Percentiles rank a stretch among this genome's conserved stretches.
Conservation (phyloP, 2,113 vertebrate genomes). For the Anguilla japonica region DNA sequence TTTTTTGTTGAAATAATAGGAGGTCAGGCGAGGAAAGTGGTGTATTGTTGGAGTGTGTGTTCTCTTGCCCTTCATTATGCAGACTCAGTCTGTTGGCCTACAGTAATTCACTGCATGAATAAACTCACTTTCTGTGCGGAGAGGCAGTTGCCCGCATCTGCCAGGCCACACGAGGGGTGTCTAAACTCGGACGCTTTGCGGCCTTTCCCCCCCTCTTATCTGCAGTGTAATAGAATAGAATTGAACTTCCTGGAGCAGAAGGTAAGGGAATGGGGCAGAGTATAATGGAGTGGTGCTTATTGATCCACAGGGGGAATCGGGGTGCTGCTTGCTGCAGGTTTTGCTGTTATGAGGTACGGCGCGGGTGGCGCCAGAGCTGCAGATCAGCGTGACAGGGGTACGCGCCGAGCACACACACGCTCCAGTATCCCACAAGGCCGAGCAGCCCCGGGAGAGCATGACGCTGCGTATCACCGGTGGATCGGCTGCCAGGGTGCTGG, state of each 20-base stretch:
- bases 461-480: too few species aligned
- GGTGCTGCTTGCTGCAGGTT: neutral
- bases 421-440: too few species aligned
- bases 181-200: neutral
- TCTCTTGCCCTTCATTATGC: slow-evolving; percentile 1
- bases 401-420: too few species aligned
- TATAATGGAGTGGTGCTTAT: neutral
- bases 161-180: neutral
- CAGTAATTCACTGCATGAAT: neutral
- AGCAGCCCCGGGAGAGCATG: too few species aligned
- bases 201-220: neutral
- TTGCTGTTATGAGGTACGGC: too few species aligned
- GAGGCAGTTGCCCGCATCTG: neutral
- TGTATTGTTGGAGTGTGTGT: neutral
- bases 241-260: neutral
- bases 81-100: neutral
- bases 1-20: neutral
- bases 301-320: neutral
- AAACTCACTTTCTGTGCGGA: neutral
- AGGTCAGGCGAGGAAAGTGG: neutral
- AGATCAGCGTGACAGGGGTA: too few species aligned
- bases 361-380: too few species aligned
- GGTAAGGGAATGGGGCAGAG: neutral
- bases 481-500: too few species aligned
- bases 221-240: neutral